These are phyloP conservation scores for human (Homo sapiens) DNA, from an alignment of 2,113 vertebrate species.

Conservation along the genomic window DNA sequence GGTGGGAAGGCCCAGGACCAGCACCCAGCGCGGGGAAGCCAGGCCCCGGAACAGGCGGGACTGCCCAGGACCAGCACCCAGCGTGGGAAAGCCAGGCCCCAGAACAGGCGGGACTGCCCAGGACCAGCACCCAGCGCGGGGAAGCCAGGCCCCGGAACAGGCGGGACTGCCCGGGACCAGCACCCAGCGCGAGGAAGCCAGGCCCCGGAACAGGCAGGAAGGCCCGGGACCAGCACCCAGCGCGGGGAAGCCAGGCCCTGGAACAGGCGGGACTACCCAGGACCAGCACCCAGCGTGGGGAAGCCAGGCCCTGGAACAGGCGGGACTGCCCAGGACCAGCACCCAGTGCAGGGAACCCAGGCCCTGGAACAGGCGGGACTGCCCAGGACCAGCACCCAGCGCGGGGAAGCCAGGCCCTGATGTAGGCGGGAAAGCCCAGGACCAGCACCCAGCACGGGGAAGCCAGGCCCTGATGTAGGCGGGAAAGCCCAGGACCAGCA, in stretches of 20 bases:
- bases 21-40: background rate
- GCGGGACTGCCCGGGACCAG: background rate
- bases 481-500: background rate
- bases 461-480: background rate
- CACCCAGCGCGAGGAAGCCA: background rate
- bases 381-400: background rate
- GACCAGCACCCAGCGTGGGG: background rate
- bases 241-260: background rate
- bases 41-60: no score
- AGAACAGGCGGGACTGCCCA: fast-evolving
- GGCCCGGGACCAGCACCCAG: background rate
- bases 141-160: background rate
- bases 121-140: fast-evolving
- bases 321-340: background rate
- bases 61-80: background rate
- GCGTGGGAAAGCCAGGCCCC: background rate
- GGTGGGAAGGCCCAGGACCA: background rate
- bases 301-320: background rate
- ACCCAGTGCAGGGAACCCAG: fast-evolving
- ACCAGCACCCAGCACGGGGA: fast-evolving
- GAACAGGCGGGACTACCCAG: background rate
- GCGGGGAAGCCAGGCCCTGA: background rate
- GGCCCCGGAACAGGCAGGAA: fast-evolving
- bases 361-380: fast-evolving
- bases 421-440: no score